phyloP scores from a whole-genome alignment of 2,797 vertebrate species.

The Manis pentadactyla region DNA sequence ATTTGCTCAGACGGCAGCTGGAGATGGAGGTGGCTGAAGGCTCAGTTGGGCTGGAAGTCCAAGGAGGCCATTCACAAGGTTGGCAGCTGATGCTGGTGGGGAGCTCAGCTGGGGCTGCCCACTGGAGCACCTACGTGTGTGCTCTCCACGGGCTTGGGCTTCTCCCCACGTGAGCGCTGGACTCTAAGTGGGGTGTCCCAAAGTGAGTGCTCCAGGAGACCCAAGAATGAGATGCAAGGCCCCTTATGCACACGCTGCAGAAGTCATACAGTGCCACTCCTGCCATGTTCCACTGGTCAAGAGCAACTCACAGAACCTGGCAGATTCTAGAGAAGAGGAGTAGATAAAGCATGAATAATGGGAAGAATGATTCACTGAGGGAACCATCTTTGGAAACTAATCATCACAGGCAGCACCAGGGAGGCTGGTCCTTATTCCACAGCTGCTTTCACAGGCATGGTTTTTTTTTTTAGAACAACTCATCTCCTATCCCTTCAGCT shows the following conservation, averaged over 20 bases:
- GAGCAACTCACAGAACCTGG: neutral
- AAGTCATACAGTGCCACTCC: neutral
- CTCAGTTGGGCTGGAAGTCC: neutral
- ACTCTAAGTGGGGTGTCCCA: neutral
- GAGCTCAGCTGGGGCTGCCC: neutral
- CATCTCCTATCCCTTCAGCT: slow-evolving; percentile 63
- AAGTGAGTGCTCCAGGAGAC: neutral
- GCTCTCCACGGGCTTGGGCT: neutral
- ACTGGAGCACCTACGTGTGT: neutral
- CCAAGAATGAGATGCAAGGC: neutral
- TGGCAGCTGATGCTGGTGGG: neutral
- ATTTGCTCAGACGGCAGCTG: neutral
- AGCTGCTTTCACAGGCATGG: neutral
- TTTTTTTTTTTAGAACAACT: slow-evolving; percentile 50
- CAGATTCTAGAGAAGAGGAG: neutral
- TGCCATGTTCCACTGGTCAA: neutral
- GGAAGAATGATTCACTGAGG: neutral
- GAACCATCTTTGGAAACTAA: neutral
- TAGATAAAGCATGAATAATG: neutral
- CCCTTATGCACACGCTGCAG: neutral
- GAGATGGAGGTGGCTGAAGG: neutral
- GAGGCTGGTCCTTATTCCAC: neutral
- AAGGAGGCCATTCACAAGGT: neutral
- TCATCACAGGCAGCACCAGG: neutral
- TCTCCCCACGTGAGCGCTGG: neutral